Evolutionary conservation across 2,888 invertebrate genomes (phyloP), one percentile per base, ranked within the genome.

Genomic region (Cataglyphis albicans): DNA sequence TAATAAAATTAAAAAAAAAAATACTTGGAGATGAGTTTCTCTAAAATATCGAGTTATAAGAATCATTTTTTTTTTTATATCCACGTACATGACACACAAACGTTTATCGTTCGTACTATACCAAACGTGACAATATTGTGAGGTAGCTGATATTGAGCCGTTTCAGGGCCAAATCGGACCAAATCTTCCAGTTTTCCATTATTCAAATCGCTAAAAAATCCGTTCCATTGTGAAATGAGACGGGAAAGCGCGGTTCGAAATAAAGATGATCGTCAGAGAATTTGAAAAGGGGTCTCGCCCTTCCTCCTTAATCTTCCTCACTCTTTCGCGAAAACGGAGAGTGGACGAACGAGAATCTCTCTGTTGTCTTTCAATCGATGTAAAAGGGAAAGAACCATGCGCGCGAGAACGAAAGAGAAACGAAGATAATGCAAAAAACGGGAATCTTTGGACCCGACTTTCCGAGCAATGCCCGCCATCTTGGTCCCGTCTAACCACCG

Each of bases 141-240:
- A 93, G 94, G 94, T 93, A 94, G 94, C 93, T 93, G 93, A 93
- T 91, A 93, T 93, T 93, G 93, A 94, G 92, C 93, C 92, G 93
- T 94, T 93, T 92, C 93, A 93, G 93, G 93, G 93, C 93, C 93
- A 92, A 92, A 93, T 93, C 93, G 93, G 92, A 91, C 91, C 92
- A 92, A 93, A 92, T 90, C 87, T 92, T 91, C 91, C 92, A 87
- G 89, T 90, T 91, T 90, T 89, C 73, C 57, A 59, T 70, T 35
- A 21, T 59, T 21, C 57, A 61, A 84, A 35, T 70, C 83, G 74
- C 35, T 75, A 83, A 64, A 68, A 35, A 68, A 35, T 44, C 21
- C 61, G 21, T 55, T 78, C 67, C 32, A 15, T 48, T 15, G 15
- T 48, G 9, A 21, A 25, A 44, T 18, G 32, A 32, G 67, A n/a